Evolutionary conservation across 1,140 invertebrate species (phyloP).

Genomic region (Aphelinus certus): DNA sequence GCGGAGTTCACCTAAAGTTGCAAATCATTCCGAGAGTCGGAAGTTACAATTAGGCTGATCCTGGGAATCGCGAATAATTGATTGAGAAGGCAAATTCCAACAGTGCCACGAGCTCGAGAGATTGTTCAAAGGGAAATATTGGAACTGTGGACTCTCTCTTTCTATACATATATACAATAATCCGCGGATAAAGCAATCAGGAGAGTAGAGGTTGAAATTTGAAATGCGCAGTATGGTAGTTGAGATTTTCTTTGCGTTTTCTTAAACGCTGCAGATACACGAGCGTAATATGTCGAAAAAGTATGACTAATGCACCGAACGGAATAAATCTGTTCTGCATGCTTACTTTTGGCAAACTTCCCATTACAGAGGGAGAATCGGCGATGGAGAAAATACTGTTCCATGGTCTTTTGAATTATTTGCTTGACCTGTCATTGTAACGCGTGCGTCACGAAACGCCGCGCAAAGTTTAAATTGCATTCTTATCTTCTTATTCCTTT

Average conservation of each 20-base stretch:
- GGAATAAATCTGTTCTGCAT: slow-evolving; percentile 54
- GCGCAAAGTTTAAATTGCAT: slow-evolving; percentile 38
- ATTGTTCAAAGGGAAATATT: too few species aligned
- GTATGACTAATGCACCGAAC: slow-evolving; percentile 51
- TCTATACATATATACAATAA: too few species aligned
- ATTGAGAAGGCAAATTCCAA: too few species aligned
- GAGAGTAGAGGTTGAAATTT: slow-evolving; percentile 3
- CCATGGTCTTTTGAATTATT: slow-evolving; percentile 41
- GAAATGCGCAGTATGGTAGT: slow-evolving; percentile 29
- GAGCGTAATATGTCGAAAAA: slow-evolving; percentile 39
- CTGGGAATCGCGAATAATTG: too few species aligned
- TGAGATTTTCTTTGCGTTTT: slow-evolving; percentile 28
- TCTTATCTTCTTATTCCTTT: slow-evolving; percentile 36
- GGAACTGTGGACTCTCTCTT: too few species aligned
- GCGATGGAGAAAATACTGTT: slow-evolving; percentile 45
- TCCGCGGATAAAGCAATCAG: neutral
- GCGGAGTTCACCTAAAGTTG: too few species aligned
- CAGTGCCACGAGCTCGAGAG: too few species aligned
- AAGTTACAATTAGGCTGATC: too few species aligned
- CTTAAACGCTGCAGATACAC: slow-evolving; percentile 24
- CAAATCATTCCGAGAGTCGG: too few species aligned
- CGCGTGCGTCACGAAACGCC: slow-evolving; percentile 35
- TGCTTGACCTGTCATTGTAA: slow-evolving; percentile 40
- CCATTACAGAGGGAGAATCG: slow-evolving; percentile 48
- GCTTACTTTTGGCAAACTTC: slow-evolving; percentile 51